These are phyloP conservation scores for Pontoporia blainvillei DNA, from an alignment of 2,113 vertebrate species.

Conservation along the genomic window DNA sequence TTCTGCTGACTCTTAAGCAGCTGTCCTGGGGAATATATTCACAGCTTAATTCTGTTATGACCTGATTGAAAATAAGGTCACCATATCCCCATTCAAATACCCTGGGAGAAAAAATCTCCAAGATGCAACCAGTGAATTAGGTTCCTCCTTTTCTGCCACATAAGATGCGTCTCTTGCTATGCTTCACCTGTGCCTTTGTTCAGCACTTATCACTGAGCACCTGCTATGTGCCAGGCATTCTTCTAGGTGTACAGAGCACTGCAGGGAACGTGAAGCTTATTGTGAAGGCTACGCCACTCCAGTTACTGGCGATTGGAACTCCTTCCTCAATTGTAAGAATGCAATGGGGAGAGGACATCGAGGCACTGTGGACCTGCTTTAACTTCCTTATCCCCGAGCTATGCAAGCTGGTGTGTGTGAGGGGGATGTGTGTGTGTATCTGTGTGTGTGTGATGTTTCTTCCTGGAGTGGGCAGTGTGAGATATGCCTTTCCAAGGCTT, in stretches of 20 bases:
- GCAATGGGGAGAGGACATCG: not conserved
- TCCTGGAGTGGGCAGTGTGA: not conserved
- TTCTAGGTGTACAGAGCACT: not conserved
- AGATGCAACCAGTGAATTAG: not conserved
- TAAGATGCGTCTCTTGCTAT: not conserved
- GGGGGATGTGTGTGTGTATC: too few species aligned
- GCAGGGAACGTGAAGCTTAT: not conserved
- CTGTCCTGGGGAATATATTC: not conserved
- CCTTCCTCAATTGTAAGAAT: not conserved
- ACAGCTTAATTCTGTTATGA: not conserved
- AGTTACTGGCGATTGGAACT: not conserved
- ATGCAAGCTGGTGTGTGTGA: not conserved
- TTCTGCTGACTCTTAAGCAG: not conserved
- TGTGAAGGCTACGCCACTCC: not conserved
- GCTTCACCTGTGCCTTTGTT: not conserved
- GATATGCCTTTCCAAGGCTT: not conserved
- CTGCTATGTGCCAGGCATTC: not conserved
- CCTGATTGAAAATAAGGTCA: not conserved
- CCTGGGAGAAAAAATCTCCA: not conserved
- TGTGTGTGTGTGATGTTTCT: too few species aligned
- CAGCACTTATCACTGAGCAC: not conserved
- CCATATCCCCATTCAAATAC: not conserved
- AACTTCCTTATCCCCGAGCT: not conserved
- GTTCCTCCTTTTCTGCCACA: not conserved
- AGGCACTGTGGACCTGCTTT: not conserved